A percentile compares a stretch with the other conserved stretches of the same genome.
These are phyloP conservation scores for Clavelina lepadiformis DNA, from an alignment of 23 tunicate species.

Conservation along the genomic window DNA sequence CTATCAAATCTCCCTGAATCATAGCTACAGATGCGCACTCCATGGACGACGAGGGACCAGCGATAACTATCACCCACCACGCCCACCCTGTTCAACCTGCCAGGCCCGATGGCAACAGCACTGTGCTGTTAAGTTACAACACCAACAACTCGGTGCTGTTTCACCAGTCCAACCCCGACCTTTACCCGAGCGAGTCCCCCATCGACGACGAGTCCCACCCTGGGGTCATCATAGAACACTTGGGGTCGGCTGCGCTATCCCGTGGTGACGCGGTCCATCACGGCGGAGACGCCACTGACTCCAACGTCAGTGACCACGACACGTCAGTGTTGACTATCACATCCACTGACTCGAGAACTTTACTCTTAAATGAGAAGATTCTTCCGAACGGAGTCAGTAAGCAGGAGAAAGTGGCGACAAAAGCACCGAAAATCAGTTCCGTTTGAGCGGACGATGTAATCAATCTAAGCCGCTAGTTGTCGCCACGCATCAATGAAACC, in stretches of 20 bases:
- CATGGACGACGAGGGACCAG: slow-evolving; percentile 7
- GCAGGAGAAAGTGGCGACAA: too few relatives aligned
- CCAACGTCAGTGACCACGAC: too few relatives aligned
- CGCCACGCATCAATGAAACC: background rate
- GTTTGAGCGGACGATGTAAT: background rate
- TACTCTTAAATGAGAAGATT: background rate
- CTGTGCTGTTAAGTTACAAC: slow-evolving; percentile 15
- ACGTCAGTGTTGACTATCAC: background rate
- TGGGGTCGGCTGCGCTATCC: slow-evolving; percentile 8
- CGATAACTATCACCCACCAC: slow-evolving; percentile 22
- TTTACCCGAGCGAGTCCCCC: background rate
- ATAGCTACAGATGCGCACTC: background rate
- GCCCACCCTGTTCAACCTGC: slow-evolving; percentile 6
- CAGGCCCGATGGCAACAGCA: background rate
- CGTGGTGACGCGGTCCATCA: background rate
- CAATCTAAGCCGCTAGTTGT: background rate
- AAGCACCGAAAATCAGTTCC: too few relatives aligned
- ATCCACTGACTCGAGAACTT: background rate
- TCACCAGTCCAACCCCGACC: slow-evolving; percentile 7
- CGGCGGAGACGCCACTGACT: background rate
- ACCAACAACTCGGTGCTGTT: slow-evolving; percentile 37
- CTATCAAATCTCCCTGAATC: too few relatives aligned
- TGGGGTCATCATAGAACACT: slow-evolving; percentile 31
- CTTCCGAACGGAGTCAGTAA: background rate
- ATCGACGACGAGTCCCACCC: slow-evolving; percentile 28